Evolutionary conservation across 2,888 invertebrate species (phyloP), one percentile per base, ranked within the genome.

Genomic region (Nomada ferruginata): DNA sequence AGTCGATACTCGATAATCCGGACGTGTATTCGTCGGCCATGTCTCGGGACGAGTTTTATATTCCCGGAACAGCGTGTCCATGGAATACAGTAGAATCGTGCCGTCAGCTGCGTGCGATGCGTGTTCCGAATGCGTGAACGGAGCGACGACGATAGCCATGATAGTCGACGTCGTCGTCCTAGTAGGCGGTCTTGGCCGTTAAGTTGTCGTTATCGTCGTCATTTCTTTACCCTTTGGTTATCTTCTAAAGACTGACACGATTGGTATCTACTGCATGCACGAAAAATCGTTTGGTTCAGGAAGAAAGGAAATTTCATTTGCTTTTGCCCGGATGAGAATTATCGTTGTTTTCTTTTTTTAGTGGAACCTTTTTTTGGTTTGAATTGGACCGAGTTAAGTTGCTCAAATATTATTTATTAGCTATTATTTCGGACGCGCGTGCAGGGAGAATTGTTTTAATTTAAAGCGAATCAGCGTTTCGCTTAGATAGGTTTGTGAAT

Each of bases 121-220:
- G 87, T 87, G 89, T 87, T 78, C 82, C 76, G 87, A 87, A 89
- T 90, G 83, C 87, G 83, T 80, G 86, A 88, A 53, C 77, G 72
- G 50, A 1, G 36, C 73, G 82, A 77, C 74, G 85, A 84, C 83
- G 79, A 66, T 66, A 61, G 53, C 69, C 55, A 55, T 55, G 63
- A 60, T 69, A 80, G 57, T 55, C 82, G 61, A 68, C 60, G 59
- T 69, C 82, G 36, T 66, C 76, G 50, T 55, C 77, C 57, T 66
- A 66, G 79, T 55, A 52, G 84, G 76, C 84, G 84, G 80, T 84
- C 85, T 72, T 26, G 26, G 85, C 83, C 83, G 85, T 90, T 87
- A 90, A 86, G 87, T 79, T 84, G 77, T 89, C 87, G 85, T 89
- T 89, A 90, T 90, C 84, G 80, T 60, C 50, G 53, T 42, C 68